These are phyloP conservation scores for Dastarcus helophoroides DNA, from an alignment of 2,888 invertebrate genomes.

Conservation along the genomic window DNA sequence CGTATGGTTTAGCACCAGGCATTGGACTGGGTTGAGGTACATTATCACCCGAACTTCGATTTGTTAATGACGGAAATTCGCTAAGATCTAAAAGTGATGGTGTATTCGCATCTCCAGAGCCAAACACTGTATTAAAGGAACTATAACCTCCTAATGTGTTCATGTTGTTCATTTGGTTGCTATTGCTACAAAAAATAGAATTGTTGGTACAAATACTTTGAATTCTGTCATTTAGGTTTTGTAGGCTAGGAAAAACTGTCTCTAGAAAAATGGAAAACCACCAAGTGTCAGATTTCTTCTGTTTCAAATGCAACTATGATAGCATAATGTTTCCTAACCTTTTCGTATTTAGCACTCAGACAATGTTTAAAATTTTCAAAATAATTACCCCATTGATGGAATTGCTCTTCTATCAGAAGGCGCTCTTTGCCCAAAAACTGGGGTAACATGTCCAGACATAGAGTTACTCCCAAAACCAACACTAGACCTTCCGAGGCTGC, in stretches of 20 bases:
- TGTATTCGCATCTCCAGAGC: constrained; percentile 48
- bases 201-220: constrained; percentile 7
- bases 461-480: constrained; percentile 55
- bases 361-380: constrained; percentile 8
- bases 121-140: constrained; percentile 72
- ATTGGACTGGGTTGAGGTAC: constrained; percentile 73
- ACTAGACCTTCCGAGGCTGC: constrained; percentile 54
- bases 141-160: constrained; percentile 50
- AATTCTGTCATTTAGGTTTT: too few relatives aligned
- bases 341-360: too few relatives aligned
- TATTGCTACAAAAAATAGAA: constrained; percentile 37
- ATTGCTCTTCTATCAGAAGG: constrained; percentile 65
- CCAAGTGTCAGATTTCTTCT: too few relatives aligned
- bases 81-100: constrained; percentile 83
- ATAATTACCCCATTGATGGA: constrained; percentile 37
- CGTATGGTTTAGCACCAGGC: constrained; percentile 88
- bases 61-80: constrained; percentile 87
- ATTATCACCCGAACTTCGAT: constrained; percentile 64
- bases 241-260: too few relatives aligned
- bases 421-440: constrained; percentile 70
- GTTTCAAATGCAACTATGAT: too few relatives aligned
- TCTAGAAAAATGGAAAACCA: too few relatives aligned
- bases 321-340: too few relatives aligned
- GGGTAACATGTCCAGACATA: constrained; percentile 66
- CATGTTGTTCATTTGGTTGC: constrained; percentile 47